phyloP scores from a whole-genome alignment of 2,888 invertebrate genomes.

The Polymixis lichenea region DNA sequence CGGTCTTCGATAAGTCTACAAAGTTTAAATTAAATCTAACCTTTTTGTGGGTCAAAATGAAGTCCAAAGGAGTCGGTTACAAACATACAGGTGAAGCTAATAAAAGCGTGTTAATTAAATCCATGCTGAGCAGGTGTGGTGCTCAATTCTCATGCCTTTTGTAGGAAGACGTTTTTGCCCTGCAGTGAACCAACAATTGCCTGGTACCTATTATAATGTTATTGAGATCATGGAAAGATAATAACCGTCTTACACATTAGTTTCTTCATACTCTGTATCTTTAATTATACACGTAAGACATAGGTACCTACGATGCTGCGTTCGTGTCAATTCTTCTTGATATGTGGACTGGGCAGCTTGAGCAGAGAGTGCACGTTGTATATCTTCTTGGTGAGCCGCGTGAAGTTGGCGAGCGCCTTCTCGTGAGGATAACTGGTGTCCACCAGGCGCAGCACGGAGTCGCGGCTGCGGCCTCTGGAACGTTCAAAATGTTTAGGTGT shows the following conservation, averaged over 20 bases:
- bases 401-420: conserved; percentile 83
- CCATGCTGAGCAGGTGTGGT: neutral
- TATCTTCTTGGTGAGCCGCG: conserved; percentile 84
- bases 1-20: too few species aligned
- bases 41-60: too few species aligned
- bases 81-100: too few species aligned
- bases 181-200: neutral
- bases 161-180: neutral
- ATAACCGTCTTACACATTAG: neutral
- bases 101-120: too few species aligned
- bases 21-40: too few species aligned
- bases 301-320: neutral
- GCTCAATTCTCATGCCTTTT: neutral
- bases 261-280: neutral
- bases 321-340: conserved; percentile 28
- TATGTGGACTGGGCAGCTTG: conserved; percentile 63
- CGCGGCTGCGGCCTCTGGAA: conserved; percentile 78
- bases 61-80: too few species aligned
- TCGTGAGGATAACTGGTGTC: conserved; percentile 83
- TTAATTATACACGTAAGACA: neutral
- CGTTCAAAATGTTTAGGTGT: too few species aligned
- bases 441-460: conserved; percentile 81
- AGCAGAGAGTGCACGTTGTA: conserved; percentile 79
- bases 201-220: neutral
- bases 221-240: neutral